Evolutionary conservation across 2,888 invertebrate species (phyloP), one percentile per base, ranked within the genome.

Genomic region (Trichogramma dendrolimi): DNA sequence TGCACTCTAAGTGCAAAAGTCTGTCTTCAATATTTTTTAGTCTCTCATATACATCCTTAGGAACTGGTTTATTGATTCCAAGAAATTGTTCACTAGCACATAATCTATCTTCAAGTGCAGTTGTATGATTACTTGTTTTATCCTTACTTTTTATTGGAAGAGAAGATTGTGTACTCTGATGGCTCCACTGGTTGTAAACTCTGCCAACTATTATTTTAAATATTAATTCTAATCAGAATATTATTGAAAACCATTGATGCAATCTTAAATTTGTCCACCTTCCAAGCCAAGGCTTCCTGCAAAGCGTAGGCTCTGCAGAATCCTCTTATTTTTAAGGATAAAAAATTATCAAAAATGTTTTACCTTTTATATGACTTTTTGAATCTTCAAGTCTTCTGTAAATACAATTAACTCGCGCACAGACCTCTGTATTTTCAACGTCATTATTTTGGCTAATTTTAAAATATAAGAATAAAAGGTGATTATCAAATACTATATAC

Each of bases 331-430:
- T 27, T 27, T 27, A 27, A 27, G 27, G 27, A 47, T 51, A 42
- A 40, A 39, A 55, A 38, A 39, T 56, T 54, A 48, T 54, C 11
- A 49, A 47, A 41, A 42, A 7, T 27, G 6, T 46, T 56, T 60
- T 79, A 91, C 92, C 88, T 85, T 88, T 89, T 61, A 93, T 82
- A 80, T 91, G 92, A 67, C 91, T 88, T 74, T 88, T 91, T 0
- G 89, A 88, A 73, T 88, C 89, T 69, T 85, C 87, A 58, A 88
- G 82, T 67, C 85, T 87, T 4, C 87, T 82, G 63, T 91, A 84
- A 68, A 86, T 84, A 48, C 92, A 87, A 74, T 90, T 85, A 10
- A 91, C 87, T 72, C 93, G 81, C 1, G 93, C 92, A 79, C 93
- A 93, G 0, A 85, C 85, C 67, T 81, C 81, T 67, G 83, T 81